These are phyloP conservation scores for Bubo scandiacus DNA, from an alignment of 2,113 vertebrate genomes.

Conservation along the genomic window DNA sequence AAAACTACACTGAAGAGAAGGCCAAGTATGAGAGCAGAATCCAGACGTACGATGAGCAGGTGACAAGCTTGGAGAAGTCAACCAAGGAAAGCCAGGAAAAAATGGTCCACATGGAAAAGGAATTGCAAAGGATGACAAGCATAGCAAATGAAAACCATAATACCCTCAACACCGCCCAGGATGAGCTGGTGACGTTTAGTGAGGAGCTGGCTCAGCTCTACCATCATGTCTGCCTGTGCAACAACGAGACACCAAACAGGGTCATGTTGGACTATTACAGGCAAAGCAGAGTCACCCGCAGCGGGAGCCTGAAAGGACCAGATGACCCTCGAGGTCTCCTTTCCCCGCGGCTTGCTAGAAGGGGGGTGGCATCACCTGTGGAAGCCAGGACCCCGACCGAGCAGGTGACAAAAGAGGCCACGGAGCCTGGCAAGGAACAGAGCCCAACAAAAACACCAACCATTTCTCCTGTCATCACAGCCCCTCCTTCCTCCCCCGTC, in stretches of 20 bases:
- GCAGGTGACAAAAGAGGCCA: conserved; percentile 81
- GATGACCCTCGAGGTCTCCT: conserved; percentile 90
- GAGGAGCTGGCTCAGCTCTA: conserved; percentile 98
- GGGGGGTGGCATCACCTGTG: conserved; percentile 78
- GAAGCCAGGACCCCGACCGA: conserved; percentile 80
- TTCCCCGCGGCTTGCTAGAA: conserved; percentile 87
- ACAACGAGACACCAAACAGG: conserved; percentile 96
- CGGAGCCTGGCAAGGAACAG: conserved; percentile 74
- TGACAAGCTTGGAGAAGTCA: conserved; percentile 82
- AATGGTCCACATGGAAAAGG: conserved; percentile 85
- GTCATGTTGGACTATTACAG: conserved; percentile 98
- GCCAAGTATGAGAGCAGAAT: conserved; percentile 82
- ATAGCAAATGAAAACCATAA: conserved; percentile 87
- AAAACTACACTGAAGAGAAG: conserved; percentile 87
- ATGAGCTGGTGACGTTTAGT: conserved; percentile 95
- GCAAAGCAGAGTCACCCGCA: conserved; percentile 90
- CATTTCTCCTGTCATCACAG: conserved; percentile 82
- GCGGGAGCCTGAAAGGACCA: conserved; percentile 89
- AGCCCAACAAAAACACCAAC: conserved; percentile 82
- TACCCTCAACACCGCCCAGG: conserved; percentile 92
- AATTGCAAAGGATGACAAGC: conserved; percentile 81
- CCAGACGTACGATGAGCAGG: conserved; percentile 82
- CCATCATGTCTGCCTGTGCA: conserved; percentile 97
- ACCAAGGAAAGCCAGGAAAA: conserved; percentile 85
- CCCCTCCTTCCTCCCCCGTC: conserved; percentile 83